Base-by-base conservation (phyloP, 2,797 vertebrate species). In the Bradypodion pumilum region DNA sequence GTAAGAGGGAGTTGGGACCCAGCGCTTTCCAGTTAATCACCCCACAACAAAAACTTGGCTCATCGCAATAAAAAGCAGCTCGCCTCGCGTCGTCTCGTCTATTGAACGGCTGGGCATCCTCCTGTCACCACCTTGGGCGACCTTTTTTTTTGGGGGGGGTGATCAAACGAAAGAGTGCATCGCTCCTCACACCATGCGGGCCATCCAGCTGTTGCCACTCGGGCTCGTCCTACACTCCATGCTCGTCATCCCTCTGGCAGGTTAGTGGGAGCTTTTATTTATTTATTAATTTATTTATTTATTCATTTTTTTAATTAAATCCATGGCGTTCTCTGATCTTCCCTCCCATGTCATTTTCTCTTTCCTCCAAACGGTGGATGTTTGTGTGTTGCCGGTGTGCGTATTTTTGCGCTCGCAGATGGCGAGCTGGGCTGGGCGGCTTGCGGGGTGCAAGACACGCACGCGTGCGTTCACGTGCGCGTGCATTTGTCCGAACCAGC, bases 1-100 rank as follows among this genome's bases (percentile, higher is more conserved):
- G 95, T 96, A 93, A 96, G 95, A 96, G 95, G 96, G 97, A 96
- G 96, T 95, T 95, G 94, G 94, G 95, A 95, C 95, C 93, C 91
- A 91, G 93, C 92, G 94, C 93, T 93, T 96, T 95, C 95, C 95
- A 95, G 95, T 96, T 96, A 95, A 95, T 95, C 96, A 93, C 94
- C 92, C 93, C 93, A 93, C 93, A 19, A n/a, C 94, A 94, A 94
- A 42, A 95, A 95, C 91, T 96, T 94, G 95, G 95, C 94, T 96
- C 95, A 92, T 93, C 92, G 95, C 94, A 94, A 94, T 97, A 96
- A 95, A 95, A 96, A 95, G 94, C 94, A 78, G 93, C 95, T 92
- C 93, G 77, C 86, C 91, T 91, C 89, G 73, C 91, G 83, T 90
- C 80, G 91, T 89, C 92, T 94, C 89, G 89, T 92, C 73, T 69